These are phyloP conservation scores for Bursaphelenchus okinawaensis DNA, from an alignment of 2,888 invertebrate species.

Conservation along the genomic window DNA sequence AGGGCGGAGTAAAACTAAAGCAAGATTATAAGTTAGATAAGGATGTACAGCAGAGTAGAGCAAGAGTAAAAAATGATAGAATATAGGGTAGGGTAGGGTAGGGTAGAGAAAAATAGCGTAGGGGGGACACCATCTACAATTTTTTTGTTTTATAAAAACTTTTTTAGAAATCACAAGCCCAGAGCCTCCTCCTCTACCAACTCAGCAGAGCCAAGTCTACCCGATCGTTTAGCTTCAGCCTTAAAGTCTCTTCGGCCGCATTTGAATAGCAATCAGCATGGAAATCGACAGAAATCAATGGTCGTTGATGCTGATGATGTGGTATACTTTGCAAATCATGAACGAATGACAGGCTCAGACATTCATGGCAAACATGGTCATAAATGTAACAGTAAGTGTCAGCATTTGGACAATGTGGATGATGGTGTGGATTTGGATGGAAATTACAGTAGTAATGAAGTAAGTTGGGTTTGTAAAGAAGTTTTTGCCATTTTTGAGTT, in stretches of 20 bases:
- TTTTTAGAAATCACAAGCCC: background rate
- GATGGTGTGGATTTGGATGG: background rate
- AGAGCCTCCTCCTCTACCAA: background rate
- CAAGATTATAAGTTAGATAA: no score
- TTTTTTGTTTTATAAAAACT: no score
- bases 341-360: background rate
- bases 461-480: no score
- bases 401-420: background rate
- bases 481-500: no score
- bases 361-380: background rate
- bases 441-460: background rate
- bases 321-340: constrained; percentile 29
- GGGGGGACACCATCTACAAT: no score
- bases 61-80: no score
- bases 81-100: no score
- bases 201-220: background rate
- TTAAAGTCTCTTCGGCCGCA: background rate
- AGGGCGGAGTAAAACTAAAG: no score
- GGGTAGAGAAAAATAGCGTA: no score
- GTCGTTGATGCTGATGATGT: constrained; percentile 38
- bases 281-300: constrained; percentile 6
- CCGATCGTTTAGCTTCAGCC: background rate
- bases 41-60: no score
- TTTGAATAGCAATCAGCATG: background rate
- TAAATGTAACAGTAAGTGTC: background rate